Evolutionary conservation across 2,113 vertebrate species (phyloP).

Genomic region (Pogona vitticeps): DNA sequence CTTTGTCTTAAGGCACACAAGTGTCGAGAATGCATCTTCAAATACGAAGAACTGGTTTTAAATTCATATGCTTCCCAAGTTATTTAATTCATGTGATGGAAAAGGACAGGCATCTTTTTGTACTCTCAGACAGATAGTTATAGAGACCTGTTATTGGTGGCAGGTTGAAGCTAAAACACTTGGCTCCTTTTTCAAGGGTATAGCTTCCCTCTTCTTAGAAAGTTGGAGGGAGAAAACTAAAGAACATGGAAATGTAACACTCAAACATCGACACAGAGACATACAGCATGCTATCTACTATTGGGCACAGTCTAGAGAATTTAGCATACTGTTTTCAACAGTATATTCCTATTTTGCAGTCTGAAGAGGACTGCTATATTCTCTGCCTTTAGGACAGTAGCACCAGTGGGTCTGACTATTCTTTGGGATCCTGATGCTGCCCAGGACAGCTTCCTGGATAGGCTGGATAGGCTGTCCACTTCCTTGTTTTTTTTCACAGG

Average conservation of each 20-base stretch:
- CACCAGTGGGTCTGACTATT: too few relatives aligned
- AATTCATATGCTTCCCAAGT: neutral
- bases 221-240: neutral
- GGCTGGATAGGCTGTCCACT: too few relatives aligned
- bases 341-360: too few relatives aligned
- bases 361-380: too few relatives aligned
- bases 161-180: neutral
- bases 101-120: neutral
- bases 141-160: neutral
- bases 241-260: neutral
- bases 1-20: neutral
- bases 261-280: neutral
- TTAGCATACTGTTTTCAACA: too few relatives aligned
- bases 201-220: neutral
- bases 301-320: too few relatives aligned
- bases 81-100: neutral
- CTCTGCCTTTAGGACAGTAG: too few relatives aligned
- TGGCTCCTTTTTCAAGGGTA: neutral
- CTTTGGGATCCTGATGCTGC: too few relatives aligned
- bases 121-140: neutral
- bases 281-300: neutral
- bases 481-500: too few relatives aligned
- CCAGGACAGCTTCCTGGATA: too few relatives aligned
- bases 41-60: conserved; percentile 2
- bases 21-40: neutral